Evolutionary conservation across 2,113 vertebrate species (phyloP).

Genomic region (Sylvietta virens): DNA sequence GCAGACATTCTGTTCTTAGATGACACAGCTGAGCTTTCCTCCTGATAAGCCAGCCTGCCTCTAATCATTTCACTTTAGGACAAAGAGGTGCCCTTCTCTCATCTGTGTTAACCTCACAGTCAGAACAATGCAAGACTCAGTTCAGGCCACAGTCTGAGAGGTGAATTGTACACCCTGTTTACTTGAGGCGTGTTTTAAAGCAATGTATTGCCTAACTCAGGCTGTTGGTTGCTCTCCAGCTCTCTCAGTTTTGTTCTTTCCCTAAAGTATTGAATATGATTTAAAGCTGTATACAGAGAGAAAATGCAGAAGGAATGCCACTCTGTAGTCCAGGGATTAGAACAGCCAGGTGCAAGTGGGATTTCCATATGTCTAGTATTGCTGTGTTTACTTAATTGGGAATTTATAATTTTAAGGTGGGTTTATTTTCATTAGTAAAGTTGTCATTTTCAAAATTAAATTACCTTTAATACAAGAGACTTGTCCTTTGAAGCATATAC

Average conservation of each 20-base stretch:
- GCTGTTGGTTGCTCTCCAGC: neutral
- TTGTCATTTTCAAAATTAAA: neutral
- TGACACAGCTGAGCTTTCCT: neutral
- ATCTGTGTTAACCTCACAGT: neutral
- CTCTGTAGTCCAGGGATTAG: neutral
- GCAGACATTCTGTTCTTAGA: neutral
- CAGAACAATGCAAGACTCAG: neutral
- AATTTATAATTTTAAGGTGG: neutral
- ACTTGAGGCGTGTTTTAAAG: neutral
- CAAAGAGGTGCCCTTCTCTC: neutral
- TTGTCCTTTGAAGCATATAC: neutral
- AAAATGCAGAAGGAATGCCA: neutral
- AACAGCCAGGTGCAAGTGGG: neutral
- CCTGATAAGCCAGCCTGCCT: neutral
- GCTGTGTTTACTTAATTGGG: neutral
- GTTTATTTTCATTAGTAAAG: neutral
- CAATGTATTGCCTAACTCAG: neutral
- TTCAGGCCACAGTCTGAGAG: neutral
- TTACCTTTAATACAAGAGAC: neutral
- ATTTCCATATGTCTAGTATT: neutral
- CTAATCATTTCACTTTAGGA: neutral
- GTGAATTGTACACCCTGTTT: neutral
- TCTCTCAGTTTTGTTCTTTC: neutral
- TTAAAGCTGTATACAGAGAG: neutral
- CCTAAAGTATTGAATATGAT: neutral